phyloP scores from a whole-genome alignment of 1,140 invertebrate species.

The Vollenhovia emeryi region DNA sequence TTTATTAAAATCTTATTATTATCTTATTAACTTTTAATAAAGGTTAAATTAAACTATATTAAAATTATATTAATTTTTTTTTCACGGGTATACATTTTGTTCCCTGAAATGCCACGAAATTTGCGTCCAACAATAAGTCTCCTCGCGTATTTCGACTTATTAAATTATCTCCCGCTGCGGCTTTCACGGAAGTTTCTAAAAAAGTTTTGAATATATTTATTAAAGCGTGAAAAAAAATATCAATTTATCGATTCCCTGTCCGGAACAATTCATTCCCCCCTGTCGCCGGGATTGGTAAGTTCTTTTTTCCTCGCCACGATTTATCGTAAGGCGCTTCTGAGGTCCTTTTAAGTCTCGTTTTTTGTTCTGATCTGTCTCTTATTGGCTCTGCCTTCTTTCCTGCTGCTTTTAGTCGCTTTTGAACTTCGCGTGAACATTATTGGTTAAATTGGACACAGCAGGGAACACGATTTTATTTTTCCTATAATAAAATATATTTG shows the following conservation, averaged over 20 bases:
- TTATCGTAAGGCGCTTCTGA: conserved; percentile 15
- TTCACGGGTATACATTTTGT: neutral
- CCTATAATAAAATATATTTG: neutral
- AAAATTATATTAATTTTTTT: no score
- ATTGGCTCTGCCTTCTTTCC: conserved; percentile 26
- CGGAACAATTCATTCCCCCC: conserved; percentile 16
- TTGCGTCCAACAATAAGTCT: neutral
- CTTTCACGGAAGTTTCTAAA: conserved; percentile 13
- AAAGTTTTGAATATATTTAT: conserved; percentile 44
- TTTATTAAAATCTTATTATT: no score
- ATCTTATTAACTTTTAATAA: no score
- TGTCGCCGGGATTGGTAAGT: neutral
- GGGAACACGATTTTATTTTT: neutral
- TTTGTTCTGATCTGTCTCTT: conserved; percentile 44
- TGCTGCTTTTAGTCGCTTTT: conserved; percentile 10
- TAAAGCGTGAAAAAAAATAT: conserved; percentile 36
- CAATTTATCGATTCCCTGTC: conserved; percentile 45
- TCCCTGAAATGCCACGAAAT: neutral
- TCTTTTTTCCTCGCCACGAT: conserved; percentile 6
- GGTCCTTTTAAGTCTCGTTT: conserved; percentile 28
- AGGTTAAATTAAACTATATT: no score
- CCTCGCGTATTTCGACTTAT: neutral
- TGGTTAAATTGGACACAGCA: conserved; percentile 8
- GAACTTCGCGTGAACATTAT: conserved; percentile 19
- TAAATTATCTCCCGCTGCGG: neutral